Evolutionary conservation across 2,888 invertebrate species (phyloP), one percentile per base, ranked within the genome.

Genomic region (Matsumyia berberina): DNA sequence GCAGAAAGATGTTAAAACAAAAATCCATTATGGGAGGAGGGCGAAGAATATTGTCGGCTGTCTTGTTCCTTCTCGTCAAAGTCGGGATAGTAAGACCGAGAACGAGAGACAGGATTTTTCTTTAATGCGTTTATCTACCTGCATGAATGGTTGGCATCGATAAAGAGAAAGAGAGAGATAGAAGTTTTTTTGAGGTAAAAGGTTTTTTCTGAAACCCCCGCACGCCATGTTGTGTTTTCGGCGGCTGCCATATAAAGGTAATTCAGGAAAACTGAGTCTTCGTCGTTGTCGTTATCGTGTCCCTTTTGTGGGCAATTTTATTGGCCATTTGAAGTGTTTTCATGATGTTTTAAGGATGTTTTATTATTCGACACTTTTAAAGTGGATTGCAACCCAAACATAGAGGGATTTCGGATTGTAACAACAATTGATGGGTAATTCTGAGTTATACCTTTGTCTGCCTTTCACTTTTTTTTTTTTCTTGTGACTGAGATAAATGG

Each of bases 51-150:
- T 83, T 79, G 80, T 69, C 62, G 72, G 77, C 77, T 60, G 69
- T 67, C 67, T 60, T 77, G 67, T 77, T 60, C 17, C 58, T 49
- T 33, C 58, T 53, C n/a, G 49, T 55, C 67, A 58, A 74, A 64
- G 35, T 37, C 44, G 15, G 37, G 37, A 12, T 31, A 60, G 17
- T 33, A 33, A 15, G 51, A 42, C 33, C 55, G 49, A 49, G 31
- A 55, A 62, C 74, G 49, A 35, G 55, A 9, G 33, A 64, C 70
- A 29, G 74, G 72, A 74, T 85, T 80, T 85, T 44, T 66, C 70
- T 80, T 80, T 85, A 85, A 85, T 85, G 80, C 85, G 85, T 80
- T 85, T 85, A 80, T 80, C 80, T 85, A 85, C 85, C 85, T 85
- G 85, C 80, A 80, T 80, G 66, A 73, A 77, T 74, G 78, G 58